Evolutionary conservation across 2,888 invertebrate species (phyloP).

Genomic region (Heliothis peltigera): DNA sequence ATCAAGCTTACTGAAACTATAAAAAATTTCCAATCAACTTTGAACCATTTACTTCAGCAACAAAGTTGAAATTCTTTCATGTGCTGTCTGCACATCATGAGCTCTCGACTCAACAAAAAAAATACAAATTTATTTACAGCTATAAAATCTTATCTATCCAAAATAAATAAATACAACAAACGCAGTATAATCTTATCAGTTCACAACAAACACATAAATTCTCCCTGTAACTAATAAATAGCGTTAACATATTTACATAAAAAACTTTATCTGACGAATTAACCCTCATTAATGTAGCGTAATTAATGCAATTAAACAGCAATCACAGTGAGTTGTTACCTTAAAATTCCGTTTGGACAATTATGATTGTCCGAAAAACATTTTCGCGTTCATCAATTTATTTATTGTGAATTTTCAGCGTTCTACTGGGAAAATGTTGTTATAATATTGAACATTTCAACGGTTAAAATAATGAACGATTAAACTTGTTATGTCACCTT

Average conservation of each 20-base stretch:
- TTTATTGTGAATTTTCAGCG: slow-evolving; percentile 5
- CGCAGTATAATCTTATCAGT: background rate
- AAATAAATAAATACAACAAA: background rate
- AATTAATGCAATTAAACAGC: slow-evolving; percentile 31
- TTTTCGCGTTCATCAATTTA: slow-evolving; percentile 1
- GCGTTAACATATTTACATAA: slow-evolving; percentile 19
- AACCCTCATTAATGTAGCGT: slow-evolving; percentile 9
- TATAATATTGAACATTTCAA: background rate
- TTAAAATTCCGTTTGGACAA: slow-evolving; percentile 6
- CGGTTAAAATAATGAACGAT: background rate
- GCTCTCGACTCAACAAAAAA: no score
- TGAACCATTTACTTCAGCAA: no score
- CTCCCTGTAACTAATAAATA: slow-evolving; percentile 6
- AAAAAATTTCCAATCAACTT: no score
- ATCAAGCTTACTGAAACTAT: no score
- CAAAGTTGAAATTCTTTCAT: no score
- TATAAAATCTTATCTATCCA: no score
- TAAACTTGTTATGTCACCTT: no score
- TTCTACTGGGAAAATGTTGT: slow-evolving; percentile 8
- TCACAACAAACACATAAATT: background rate
- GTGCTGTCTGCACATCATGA: no score
- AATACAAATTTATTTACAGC: no score
- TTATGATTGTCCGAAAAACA: slow-evolving; percentile 5
- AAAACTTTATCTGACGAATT: slow-evolving; percentile 11
- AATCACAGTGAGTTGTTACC: slow-evolving; percentile 16